Base-by-base conservation (phyloP, 2,888 invertebrate species). In the Ochropacha duplaris region DNA sequence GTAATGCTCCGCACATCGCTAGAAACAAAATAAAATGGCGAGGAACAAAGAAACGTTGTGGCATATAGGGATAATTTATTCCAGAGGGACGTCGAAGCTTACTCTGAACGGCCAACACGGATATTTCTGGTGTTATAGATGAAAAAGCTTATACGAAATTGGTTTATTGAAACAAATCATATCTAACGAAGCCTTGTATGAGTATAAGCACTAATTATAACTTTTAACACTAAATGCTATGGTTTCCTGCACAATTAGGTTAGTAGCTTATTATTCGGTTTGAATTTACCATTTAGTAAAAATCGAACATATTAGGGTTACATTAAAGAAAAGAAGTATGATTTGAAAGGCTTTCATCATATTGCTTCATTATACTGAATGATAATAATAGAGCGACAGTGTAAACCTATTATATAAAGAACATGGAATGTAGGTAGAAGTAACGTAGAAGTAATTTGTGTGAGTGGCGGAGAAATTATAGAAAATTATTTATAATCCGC, bases 11-110 rank as follows among this genome's bases (percentile, higher is more conserved):
- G 71, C 69, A 78, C 69, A 74, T 72, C 74, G 59, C 66, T 62
- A 64, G 62, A 65, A 72, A 76, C 76, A 72, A 76, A 44, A 44
- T 44, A 44, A 70, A 75, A 68, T 62, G 64, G 60, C 50, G 64
- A 56, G 68, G 71, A 79, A 85, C 84, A 84, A 84, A 86, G 84
- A 78, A 78, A 73, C 62, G 72, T 65, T 59, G 65, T 62, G 66
- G 70, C 71, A 60, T 66, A 2, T 66, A 2, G 68, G 76, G 77
- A 81, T 86, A 85, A 86, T 86, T 83, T 84, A 86, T 86, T 83
- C 84, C 63, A 68, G 62, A 64, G 75, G 67, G 65, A 63, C 58
- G 66, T 57, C 60, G 57, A 58, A 54, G 63, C 64, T 66, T 70
- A 67, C 71, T 74, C 68, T 69, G 64, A 64, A 62, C 66, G 65